These are phyloP conservation scores for Machaerirhynchus nigripectus DNA, from an alignment of 2,113 vertebrate genomes.

Conservation along the genomic window DNA sequence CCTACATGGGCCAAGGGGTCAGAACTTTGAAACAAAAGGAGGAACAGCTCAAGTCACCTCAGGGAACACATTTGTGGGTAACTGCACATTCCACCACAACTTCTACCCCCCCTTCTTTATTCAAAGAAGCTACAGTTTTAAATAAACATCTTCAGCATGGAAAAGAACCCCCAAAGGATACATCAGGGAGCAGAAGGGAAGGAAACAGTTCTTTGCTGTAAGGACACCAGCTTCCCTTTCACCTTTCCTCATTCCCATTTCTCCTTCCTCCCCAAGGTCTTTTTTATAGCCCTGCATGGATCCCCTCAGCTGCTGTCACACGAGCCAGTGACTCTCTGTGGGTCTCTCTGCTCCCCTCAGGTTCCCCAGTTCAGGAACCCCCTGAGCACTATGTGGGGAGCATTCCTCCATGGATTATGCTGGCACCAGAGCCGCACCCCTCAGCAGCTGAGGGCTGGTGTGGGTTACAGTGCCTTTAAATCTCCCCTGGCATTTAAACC, in stretches of 20 bases:
- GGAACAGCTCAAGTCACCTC: neutral
- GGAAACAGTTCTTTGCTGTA: neutral
- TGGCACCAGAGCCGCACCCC: neutral
- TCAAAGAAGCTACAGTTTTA: neutral
- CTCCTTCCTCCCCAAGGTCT: neutral
- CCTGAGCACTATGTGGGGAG: accelerated
- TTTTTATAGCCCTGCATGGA: accelerated
- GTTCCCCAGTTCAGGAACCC: neutral
- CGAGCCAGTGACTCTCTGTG: neutral
- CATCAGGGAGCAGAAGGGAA: neutral
- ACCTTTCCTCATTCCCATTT: neutral
- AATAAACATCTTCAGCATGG: neutral
- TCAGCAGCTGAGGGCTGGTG: neutral
- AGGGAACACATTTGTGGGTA: neutral
- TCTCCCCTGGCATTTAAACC: neutral
- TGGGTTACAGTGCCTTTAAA: neutral
- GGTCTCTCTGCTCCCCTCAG: neutral
- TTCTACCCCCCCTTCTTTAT: neutral
- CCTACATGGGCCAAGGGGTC: neutral
- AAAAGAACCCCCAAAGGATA: neutral
- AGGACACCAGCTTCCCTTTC: neutral
- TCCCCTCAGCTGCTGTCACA: neutral
- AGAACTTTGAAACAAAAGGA: neutral
- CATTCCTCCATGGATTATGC: neutral
- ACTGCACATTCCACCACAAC: neutral